Conservation (phyloP, 2,113 vertebrate species). For the Pavo muticus region DNA sequence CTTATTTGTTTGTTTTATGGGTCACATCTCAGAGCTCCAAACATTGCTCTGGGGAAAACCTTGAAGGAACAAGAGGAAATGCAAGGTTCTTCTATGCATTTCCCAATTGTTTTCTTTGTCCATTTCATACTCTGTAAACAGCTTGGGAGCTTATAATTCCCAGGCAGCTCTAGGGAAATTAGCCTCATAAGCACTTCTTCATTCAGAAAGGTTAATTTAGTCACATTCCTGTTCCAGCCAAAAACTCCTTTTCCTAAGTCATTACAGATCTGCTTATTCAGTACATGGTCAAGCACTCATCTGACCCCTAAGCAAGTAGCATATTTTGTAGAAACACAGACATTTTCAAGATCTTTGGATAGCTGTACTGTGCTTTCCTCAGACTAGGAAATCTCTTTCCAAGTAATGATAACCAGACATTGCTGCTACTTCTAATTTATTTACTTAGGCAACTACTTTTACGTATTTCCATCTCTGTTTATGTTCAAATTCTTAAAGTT, state of each 20-base stretch:
- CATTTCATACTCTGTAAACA: background rate
- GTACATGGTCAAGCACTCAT: background rate
- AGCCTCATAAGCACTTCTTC: background rate
- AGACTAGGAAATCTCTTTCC: background rate
- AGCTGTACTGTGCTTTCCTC: background rate
- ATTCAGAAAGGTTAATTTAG: background rate
- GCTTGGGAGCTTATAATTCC: background rate
- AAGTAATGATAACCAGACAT: background rate
- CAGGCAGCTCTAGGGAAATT: background rate
- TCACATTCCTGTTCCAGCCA: background rate
- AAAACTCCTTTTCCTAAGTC: background rate
- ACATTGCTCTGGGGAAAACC: background rate
- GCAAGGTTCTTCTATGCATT: background rate
- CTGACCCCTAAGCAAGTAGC: background rate
- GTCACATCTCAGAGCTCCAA: background rate
- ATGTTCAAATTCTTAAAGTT: background rate
- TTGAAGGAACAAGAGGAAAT: background rate
- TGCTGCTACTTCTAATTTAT: background rate
- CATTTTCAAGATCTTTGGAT: background rate
- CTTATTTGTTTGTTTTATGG: background rate
- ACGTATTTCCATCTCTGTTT: background rate
- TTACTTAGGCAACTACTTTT: background rate
- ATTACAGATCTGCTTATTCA: background rate
- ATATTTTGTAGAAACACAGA: background rate
- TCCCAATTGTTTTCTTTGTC: background rate